Percentiles rank a stretch among this genome's conserved stretches.
Conservation (phyloP, 2,113 vertebrate genomes). For the Apodemus sylvaticus region DNA sequence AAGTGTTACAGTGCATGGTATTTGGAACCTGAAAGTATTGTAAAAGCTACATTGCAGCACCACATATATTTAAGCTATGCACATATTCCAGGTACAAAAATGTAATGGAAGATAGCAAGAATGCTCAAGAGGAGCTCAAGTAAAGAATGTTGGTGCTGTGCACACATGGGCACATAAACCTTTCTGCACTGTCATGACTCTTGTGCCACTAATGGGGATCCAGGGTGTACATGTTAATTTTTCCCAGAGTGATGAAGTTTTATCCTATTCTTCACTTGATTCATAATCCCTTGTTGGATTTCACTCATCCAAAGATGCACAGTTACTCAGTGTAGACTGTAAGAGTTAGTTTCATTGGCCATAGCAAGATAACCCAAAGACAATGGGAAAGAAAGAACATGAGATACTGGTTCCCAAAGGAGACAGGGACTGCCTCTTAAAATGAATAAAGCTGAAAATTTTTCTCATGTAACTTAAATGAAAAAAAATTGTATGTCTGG, state of each 20-base stretch:
- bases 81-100: neutral
- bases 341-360: neutral
- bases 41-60: neutral
- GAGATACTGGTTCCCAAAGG: neutral
- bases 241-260: neutral
- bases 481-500: neutral
- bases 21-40: neutral
- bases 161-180: neutral
- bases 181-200: neutral
- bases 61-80: neutral
- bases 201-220: neutral
- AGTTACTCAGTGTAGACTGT: neutral
- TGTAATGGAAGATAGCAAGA: neutral
- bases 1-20: neutral
- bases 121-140: neutral
- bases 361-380: neutral
- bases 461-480: conserved; percentile 4
- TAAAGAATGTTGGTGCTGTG: neutral
- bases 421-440: neutral
- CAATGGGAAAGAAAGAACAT: neutral
- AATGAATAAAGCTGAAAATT: neutral
- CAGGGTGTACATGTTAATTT: neutral
- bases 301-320: neutral
- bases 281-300: neutral
- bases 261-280: neutral